Percentiles rank a stretch among this genome's conserved stretches.
Evolutionary conservation across 2,113 vertebrate species (phyloP).

Genomic region (Percopsis transmontana): DNA sequence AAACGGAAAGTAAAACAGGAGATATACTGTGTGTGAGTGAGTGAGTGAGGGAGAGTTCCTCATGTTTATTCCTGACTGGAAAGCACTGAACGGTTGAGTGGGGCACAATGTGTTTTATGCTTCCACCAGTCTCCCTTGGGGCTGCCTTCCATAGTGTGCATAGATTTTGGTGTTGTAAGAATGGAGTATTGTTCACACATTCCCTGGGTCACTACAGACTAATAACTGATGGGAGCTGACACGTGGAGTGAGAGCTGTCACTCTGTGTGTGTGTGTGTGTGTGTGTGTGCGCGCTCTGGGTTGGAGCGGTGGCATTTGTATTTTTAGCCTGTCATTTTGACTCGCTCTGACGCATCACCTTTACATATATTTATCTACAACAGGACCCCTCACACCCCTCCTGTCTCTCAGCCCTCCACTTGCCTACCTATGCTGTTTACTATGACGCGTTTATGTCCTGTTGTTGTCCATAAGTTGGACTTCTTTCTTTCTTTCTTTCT

Average conservation of each 20-base stretch:
- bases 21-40: slow-evolving; percentile 44
- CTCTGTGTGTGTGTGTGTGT: slow-evolving; percentile 12
- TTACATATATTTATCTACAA: slow-evolving; percentile 25
- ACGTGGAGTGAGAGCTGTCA: slow-evolving; percentile 42
- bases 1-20: not conserved
- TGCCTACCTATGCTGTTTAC: slow-evolving; percentile 3
- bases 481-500: not conserved
- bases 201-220: slow-evolving; percentile 34
- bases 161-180: not conserved
- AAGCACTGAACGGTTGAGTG: slow-evolving; percentile 29
- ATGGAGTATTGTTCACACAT: slow-evolving; percentile 34
- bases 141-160: not conserved
- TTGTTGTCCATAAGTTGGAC: too few species aligned
- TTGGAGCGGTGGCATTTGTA: not conserved
- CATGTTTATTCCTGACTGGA: slow-evolving; percentile 69
- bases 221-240: slow-evolving; percentile 53
- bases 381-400: slow-evolving; percentile 25
- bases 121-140: not conserved
- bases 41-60: slow-evolving; percentile 42
- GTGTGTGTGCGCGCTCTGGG: not conserved
- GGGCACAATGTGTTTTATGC: not conserved
- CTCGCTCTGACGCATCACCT: slow-evolving; percentile 25
- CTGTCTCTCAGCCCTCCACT: not conserved
- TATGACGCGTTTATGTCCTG: too few species aligned
- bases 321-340: slow-evolving; percentile 49